These are phyloP conservation scores for Ptiloglossa arizonensis DNA, from an alignment of 1,140 invertebrate species.

Conservation along the genomic window DNA sequence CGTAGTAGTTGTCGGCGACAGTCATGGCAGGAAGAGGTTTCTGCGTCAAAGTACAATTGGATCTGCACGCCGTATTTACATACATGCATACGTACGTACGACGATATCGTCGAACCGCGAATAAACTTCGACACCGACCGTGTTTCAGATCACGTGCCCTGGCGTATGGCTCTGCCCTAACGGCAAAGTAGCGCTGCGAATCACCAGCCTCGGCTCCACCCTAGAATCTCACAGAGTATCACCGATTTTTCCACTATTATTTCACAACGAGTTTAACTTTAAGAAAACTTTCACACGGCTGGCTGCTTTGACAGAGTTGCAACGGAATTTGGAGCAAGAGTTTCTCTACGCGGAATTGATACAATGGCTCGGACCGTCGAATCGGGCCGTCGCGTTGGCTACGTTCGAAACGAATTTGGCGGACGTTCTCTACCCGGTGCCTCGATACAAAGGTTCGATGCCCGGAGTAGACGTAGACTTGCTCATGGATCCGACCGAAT, in stretches of 20 bases:
- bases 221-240: slow-evolving; percentile 83
- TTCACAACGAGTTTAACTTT: slow-evolving; percentile 86
- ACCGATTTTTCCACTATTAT: slow-evolving; percentile 85
- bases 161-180: slow-evolving; percentile 89
- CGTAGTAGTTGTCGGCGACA: slow-evolving; percentile 25
- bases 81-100: too few relatives aligned
- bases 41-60: slow-evolving; percentile 76
- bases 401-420: slow-evolving; percentile 84
- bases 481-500: slow-evolving; percentile 85
- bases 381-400: slow-evolving; percentile 82
- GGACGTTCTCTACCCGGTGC: slow-evolving; percentile 85
- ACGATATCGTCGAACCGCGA: not conserved
- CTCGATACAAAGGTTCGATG: slow-evolving; percentile 77
- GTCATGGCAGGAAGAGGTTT: slow-evolving; percentile 77
- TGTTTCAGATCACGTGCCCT: slow-evolving; percentile 86
- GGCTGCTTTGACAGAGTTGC: slow-evolving; percentile 79
- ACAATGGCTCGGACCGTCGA: slow-evolving; percentile 83
- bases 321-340: slow-evolving; percentile 81
- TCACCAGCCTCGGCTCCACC: slow-evolving; percentile 84
- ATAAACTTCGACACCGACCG: slow-evolving; percentile 1
- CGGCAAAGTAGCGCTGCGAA: slow-evolving; percentile 85
- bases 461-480: slow-evolving; percentile 84
- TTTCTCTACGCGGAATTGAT: slow-evolving; percentile 84
- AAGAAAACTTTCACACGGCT: slow-evolving; percentile 84
- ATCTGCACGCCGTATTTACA: slow-evolving; percentile 77